phyloP scores from a whole-genome alignment of 1,140 invertebrate species.

The Leptopilina clavipes region DNA sequence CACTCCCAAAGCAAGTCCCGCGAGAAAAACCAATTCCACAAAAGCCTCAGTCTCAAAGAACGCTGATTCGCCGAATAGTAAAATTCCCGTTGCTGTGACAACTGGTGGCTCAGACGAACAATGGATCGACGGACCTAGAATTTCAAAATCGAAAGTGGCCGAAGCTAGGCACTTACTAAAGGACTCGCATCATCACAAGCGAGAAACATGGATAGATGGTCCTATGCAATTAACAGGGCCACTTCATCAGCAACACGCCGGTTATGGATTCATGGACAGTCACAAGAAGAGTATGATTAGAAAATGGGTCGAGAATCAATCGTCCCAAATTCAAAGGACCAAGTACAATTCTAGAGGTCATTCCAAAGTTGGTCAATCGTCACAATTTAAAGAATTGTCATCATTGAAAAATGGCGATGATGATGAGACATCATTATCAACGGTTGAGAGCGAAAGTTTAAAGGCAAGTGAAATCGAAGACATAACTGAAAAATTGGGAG shows the following conservation, averaged over 20 bases:
- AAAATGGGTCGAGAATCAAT: conserved; percentile 95
- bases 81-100: conserved; percentile 64
- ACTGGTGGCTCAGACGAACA: conserved; percentile 84
- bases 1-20: conserved; percentile 78
- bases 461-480: conserved; percentile 69
- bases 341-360: conserved; percentile 71
- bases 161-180: conserved; percentile 87
- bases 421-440: conserved; percentile 67
- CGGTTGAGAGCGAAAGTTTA: conserved; percentile 67
- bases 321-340: conserved; percentile 80
- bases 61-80: conserved; percentile 68
- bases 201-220: conserved; percentile 96
- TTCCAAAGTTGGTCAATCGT: conserved; percentile 63
- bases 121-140: conserved; percentile 96
- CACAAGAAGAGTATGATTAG: conserved; percentile 95
- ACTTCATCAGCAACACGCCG: conserved; percentile 71
- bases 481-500: conserved; percentile 69
- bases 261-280: conserved; percentile 92
- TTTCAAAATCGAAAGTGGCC: conserved; percentile 87
- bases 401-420: conserved; percentile 76
- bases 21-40: conserved; percentile 71
- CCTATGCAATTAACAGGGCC: conserved; percentile 78
- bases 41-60: conserved; percentile 67
- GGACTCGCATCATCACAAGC: conserved; percentile 86
- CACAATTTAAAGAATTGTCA: conserved; percentile 78